phyloP scores from a whole-genome alignment of 2,113 vertebrate species.

The Psammodynastes pulverulentus region DNA sequence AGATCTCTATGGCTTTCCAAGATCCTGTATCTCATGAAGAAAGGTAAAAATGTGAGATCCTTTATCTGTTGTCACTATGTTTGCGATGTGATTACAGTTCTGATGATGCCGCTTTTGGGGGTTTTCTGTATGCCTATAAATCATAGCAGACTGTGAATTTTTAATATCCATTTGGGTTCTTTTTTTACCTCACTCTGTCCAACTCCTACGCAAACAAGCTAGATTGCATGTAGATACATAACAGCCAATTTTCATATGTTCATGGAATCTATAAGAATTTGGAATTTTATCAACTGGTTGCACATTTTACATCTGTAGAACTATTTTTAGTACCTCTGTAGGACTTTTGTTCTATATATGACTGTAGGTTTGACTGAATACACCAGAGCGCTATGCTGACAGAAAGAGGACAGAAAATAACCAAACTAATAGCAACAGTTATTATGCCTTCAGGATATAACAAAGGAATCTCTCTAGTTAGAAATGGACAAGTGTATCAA shows the following conservation, averaged over 20 bases:
- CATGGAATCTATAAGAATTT: not conserved
- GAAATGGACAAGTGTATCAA: constrained; percentile 11
- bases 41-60: not conserved
- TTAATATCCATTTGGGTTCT: not conserved
- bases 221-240: not conserved
- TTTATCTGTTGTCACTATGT: not conserved
- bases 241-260: not conserved
- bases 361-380: constrained; percentile 12
- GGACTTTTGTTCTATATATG: not conserved
- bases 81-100: not conserved
- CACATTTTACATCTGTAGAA: not conserved
- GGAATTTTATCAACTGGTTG: not conserved
- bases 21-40: not conserved
- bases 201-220: not conserved
- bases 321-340: not conserved
- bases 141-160: not conserved
- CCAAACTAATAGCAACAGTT: not conserved
- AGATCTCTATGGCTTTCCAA: not conserved
- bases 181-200: not conserved
- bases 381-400: not conserved
- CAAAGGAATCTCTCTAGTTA: constrained; percentile 27
- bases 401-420: not conserved
- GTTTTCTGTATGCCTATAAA: not conserved
- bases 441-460: constrained; percentile 23
- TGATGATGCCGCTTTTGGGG: not conserved